A percentile compares a stretch with the other conserved stretches of the same genome.
phyloP scores from a whole-genome alignment of 2,113 vertebrate genomes.

The Gnathonemus echidnorhynchus region DNA sequence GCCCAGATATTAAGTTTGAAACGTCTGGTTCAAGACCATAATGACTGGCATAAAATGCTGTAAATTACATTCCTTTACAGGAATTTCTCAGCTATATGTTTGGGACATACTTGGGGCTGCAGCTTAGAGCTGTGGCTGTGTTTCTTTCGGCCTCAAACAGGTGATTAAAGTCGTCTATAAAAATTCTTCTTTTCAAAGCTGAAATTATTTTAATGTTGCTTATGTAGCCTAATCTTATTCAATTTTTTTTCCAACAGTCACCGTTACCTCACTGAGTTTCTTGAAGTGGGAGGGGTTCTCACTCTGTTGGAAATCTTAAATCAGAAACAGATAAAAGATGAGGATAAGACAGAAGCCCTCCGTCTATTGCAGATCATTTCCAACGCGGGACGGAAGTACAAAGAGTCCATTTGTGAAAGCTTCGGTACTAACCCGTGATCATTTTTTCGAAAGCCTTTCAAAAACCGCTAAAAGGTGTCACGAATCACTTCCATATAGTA shows the following conservation, averaged over 20 bases:
- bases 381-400: slow-evolving; percentile 64
- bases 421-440: slow-evolving; percentile 47
- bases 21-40: background rate
- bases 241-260: slow-evolving; percentile 47
- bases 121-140: slow-evolving; percentile 66
- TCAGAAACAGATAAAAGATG: slow-evolving; percentile 56
- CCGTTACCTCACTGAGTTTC: slow-evolving; percentile 71
- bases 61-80: slow-evolving; percentile 49
- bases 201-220: background rate
- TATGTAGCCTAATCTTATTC: background rate
- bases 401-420: slow-evolving; percentile 80
- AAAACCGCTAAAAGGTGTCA: background rate
- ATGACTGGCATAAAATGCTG: background rate
- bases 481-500: background rate
- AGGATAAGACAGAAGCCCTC: slow-evolving; percentile 64
- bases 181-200: background rate
- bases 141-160: slow-evolving; percentile 71
- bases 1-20: background rate
- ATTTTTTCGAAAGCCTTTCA: background rate
- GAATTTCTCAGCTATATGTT: slow-evolving; percentile 57
- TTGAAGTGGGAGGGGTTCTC: slow-evolving; percentile 68
- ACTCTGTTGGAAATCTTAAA: slow-evolving; percentile 73
- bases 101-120: slow-evolving; percentile 57
- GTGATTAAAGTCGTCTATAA: slow-evolving; percentile 51
- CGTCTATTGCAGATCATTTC: slow-evolving; percentile 65